These are phyloP conservation scores for Lasioglossum vierecki DNA, from an alignment of 2,888 invertebrate genomes.

Conservation along the genomic window DNA sequence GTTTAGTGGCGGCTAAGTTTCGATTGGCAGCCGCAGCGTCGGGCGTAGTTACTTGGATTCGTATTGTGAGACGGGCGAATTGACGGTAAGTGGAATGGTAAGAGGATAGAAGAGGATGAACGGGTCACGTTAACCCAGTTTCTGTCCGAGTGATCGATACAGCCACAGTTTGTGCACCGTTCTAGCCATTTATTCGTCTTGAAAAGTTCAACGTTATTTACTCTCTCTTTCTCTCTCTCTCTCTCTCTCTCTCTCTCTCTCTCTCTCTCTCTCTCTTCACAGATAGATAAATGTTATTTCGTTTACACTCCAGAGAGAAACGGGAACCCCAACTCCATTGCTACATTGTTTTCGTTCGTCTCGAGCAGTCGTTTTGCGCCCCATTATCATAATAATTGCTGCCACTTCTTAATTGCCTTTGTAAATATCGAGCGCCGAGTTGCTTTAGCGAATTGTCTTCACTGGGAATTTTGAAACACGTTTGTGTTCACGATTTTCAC, in stretches of 20 bases:
- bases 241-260: slow-evolving; percentile 29
- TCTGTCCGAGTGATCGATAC: slow-evolving; percentile 74
- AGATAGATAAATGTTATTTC: slow-evolving; percentile 55
- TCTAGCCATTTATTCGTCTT: slow-evolving; percentile 73
- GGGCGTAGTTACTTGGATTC: slow-evolving; percentile 65
- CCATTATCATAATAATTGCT: slow-evolving; percentile 24
- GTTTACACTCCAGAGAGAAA: slow-evolving; percentile 14
- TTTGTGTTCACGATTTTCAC: neutral
- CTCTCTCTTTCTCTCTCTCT: slow-evolving; percentile 19
- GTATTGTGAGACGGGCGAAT: slow-evolving; percentile 62
- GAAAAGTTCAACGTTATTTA: slow-evolving; percentile 63
- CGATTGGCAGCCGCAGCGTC: slow-evolving; percentile 46
- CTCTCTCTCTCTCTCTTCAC: slow-evolving; percentile 22
- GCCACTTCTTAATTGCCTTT: slow-evolving; percentile 1
- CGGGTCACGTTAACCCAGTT: slow-evolving; percentile 76
- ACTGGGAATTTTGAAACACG: neutral
- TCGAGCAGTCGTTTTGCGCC: neutral
- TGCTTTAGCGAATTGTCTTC: neutral
- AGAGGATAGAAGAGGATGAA: slow-evolving; percentile 68
- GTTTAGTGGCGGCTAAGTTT: slow-evolving; percentile 43
- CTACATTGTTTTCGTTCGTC: slow-evolving; percentile 20
- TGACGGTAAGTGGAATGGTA: slow-evolving; percentile 64
- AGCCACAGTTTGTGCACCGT: slow-evolving; percentile 70
- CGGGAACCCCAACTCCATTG: neutral
- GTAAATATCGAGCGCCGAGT: slow-evolving; percentile 2